phyloP scores from a whole-genome alignment of 2,888 invertebrate species.

The Tetranychus truncatus region DNA sequence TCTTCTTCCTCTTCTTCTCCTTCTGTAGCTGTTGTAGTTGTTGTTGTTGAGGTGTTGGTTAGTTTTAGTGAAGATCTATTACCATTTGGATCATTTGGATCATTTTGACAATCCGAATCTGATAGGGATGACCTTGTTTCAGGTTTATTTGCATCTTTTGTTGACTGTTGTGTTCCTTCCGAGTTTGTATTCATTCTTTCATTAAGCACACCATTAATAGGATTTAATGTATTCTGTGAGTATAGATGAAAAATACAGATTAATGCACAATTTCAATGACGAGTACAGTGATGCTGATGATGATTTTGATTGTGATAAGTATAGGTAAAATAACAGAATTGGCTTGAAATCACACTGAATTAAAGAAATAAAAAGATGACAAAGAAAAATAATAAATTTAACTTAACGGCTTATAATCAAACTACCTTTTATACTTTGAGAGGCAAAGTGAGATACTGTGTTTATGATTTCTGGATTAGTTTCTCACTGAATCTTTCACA shows the following conservation, averaged over 20 bases:
- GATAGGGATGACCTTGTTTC: not conserved
- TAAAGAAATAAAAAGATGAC: not conserved
- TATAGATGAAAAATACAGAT: not conserved
- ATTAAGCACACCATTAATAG: constrained; percentile 54
- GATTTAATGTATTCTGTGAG: constrained; percentile 66
- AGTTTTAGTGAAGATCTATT: not conserved
- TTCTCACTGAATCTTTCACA: not conserved
- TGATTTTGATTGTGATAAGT: too few relatives aligned
- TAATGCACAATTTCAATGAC: too few relatives aligned
- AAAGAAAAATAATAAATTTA: not conserved
- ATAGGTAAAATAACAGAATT: too few relatives aligned
- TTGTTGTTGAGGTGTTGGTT: not conserved
- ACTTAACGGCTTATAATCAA: not conserved
- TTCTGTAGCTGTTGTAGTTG: not conserved
- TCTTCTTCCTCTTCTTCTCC: not conserved
- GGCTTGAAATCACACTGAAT: too few relatives aligned
- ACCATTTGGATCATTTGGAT: not conserved
- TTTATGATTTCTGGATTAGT: not conserved
- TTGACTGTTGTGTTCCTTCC: not conserved
- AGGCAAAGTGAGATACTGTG: not conserved
- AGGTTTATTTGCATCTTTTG: not conserved
- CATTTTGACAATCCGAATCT: not conserved
- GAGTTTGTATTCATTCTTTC: not conserved
- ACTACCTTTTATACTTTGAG: not conserved
- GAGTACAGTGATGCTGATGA: too few relatives aligned